A percentile compares a stretch with the other conserved stretches of the same genome.
These are phyloP conservation scores for Ptychochromis oligacanthus DNA, from an alignment of 2,113 vertebrate genomes.

Conservation along the genomic window DNA sequence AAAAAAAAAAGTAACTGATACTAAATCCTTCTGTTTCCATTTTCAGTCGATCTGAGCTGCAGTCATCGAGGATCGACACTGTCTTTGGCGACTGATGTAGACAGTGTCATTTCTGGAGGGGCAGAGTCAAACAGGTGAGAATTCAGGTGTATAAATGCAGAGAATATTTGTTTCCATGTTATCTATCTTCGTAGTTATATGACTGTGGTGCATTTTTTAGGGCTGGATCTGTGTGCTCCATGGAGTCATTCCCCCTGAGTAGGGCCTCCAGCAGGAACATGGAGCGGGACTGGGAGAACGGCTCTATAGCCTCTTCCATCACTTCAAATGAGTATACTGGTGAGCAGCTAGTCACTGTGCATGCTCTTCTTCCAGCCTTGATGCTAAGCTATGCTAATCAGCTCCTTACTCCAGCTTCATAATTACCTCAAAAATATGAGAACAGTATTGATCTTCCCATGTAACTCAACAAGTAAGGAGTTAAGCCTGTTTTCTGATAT, in stretches of 20 bases:
- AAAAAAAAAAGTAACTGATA: background rate
- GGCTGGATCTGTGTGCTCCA: conserved; percentile 89
- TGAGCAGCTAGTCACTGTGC: conserved; percentile 50
- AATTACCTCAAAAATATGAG: background rate
- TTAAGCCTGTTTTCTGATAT: background rate
- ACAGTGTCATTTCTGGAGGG: conserved; percentile 89
- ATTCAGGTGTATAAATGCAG: background rate
- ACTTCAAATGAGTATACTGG: conserved; percentile 94
- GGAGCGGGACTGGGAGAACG: conserved; percentile 95
- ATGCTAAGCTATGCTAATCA: background rate
- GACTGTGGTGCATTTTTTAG: conserved; percentile 66
- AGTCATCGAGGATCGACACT: conserved; percentile 93
- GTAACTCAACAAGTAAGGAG: background rate
- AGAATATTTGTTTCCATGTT: background rate
- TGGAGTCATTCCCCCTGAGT: conserved; percentile 92
- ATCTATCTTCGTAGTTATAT: background rate
- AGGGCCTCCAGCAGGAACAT: conserved; percentile 91
- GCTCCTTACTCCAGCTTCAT: background rate
- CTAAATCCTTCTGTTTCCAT: background rate
- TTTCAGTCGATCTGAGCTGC: conserved; percentile 87
- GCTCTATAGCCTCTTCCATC: conserved; percentile 92
- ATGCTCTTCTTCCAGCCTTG: background rate
- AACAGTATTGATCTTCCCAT: background rate
- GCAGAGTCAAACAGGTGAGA: conserved; percentile 87
- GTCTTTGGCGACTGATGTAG: conserved; percentile 91